Conservation (phyloP, 2,888 invertebrate genomes). For the Tetragonisca angustula region DNA sequence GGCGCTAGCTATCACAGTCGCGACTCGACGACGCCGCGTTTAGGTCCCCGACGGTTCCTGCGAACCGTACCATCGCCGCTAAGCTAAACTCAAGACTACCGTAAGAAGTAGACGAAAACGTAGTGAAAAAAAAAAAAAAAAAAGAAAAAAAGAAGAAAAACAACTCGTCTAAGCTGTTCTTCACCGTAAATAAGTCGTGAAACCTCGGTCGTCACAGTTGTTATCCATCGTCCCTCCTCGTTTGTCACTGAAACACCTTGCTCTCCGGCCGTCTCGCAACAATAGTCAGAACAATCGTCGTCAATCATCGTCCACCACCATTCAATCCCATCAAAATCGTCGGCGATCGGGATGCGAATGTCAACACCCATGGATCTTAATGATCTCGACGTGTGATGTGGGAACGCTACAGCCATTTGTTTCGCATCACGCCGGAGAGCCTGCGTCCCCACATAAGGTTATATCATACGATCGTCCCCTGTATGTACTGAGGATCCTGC, state of each 20-base stretch:
- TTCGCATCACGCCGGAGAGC: slow-evolving; percentile 91
- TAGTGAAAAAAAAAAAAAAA: slow-evolving; percentile 12
- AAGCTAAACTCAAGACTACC: slow-evolving; percentile 32
- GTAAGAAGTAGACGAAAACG: slow-evolving; percentile 15
- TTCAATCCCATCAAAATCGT: slow-evolving; percentile 46
- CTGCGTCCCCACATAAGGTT: slow-evolving; percentile 96
- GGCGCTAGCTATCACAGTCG: slow-evolving; percentile 57
- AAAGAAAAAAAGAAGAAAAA: neutral
- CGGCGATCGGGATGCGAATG: slow-evolving; percentile 15
- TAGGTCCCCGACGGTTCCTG: slow-evolving; percentile 44
- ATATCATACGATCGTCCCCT: slow-evolving; percentile 98
- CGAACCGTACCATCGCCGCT: slow-evolving; percentile 19
- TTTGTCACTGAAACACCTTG: slow-evolving; percentile 56
- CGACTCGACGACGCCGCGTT: slow-evolving; percentile 38
- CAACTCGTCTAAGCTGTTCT: slow-evolving; percentile 8
- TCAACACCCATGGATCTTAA: slow-evolving; percentile 8
- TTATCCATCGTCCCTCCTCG: neutral
- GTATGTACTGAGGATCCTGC: slow-evolving; percentile 90
- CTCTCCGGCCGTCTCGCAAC: slow-evolving; percentile 61
- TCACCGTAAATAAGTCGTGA: neutral
- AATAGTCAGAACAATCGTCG: neutral
- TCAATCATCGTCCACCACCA: slow-evolving; percentile 5
- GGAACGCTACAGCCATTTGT: slow-evolving; percentile 89
- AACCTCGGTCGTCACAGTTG: neutral
- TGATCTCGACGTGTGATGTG: slow-evolving; percentile 74